Conservation (phyloP, 30 jellyfish, hydroid and myxozoan species). For the Phacellophora camtschatica region DNA sequence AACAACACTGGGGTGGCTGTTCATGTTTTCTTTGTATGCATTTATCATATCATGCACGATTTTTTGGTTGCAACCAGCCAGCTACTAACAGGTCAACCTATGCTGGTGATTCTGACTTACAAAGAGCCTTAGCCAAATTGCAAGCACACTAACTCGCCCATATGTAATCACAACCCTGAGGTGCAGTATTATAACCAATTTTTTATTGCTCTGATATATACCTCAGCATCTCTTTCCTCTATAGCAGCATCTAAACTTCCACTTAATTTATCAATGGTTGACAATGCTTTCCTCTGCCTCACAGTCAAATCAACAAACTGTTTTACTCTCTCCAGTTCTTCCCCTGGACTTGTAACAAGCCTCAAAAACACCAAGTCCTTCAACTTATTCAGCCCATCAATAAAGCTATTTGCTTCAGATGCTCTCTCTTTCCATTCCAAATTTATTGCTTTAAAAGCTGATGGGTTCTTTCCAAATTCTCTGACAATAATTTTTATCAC, state of each 20-base stretch:
- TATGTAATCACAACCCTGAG: too few species aligned
- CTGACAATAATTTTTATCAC: constrained; percentile 58
- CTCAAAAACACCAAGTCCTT: constrained; percentile 65
- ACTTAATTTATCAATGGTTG: constrained; percentile 58
- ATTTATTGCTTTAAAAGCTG: constrained; percentile 68
- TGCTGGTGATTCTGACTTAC: too few species aligned
- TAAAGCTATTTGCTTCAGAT: constrained; percentile 74
- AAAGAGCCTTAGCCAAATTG: too few species aligned
- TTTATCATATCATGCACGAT: too few species aligned
- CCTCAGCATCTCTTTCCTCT: constrained; percentile 72
- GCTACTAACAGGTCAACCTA: too few species aligned
- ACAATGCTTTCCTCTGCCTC: constrained; percentile 63
- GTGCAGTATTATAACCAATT: too few species aligned
- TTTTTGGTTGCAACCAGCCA: too few species aligned
- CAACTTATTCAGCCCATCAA: constrained; percentile 47
- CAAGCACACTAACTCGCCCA: too few species aligned
- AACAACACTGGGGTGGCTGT: too few species aligned
- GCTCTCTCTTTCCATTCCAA: constrained; percentile 79
- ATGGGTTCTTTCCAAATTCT: constrained; percentile 74
- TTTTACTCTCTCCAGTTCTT: constrained; percentile 72
- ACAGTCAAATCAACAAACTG: constrained; percentile 56
- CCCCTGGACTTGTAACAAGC: constrained; percentile 80
- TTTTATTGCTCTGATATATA: too few species aligned
- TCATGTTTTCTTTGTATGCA: too few species aligned
- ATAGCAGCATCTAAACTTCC: constrained; percentile 48